Percentiles rank a stretch among this genome's conserved stretches.
Evolutionary conservation across 1,140 invertebrate species (phyloP).

Genomic region (Euborellia annulipes): DNA sequence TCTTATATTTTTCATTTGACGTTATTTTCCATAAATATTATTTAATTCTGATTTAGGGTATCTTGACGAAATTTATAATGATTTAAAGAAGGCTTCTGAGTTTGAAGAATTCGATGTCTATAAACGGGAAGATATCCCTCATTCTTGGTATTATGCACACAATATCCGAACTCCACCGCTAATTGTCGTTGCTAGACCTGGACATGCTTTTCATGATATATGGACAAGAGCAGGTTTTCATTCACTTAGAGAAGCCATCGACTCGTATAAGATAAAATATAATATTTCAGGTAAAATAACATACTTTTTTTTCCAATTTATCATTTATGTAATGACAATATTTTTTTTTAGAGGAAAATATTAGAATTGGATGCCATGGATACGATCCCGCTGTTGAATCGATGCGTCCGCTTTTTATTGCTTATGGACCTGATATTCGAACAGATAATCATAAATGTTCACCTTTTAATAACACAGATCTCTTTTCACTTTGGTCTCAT

Average conservation of each 20-base stretch:
- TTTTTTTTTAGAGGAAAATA: constrained; percentile 22
- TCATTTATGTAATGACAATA: constrained; percentile 6
- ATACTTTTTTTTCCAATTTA: constrained; percentile 4
- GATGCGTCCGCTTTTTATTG: constrained; percentile 57
- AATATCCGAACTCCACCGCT: constrained; percentile 40
- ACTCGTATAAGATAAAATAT: constrained; percentile 29
- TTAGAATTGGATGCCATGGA: constrained; percentile 45
- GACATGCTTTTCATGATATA: constrained; percentile 38
- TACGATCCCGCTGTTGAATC: constrained; percentile 38
- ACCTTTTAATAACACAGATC: constrained; percentile 44
- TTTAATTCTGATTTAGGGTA: constrained; percentile 22
- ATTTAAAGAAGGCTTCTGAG: constrained; percentile 29
- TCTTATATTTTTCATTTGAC: too few relatives aligned
- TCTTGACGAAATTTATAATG: constrained; percentile 32
- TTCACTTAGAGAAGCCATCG: constrained; percentile 20
- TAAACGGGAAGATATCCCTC: constrained; percentile 35
- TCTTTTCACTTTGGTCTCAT: constrained; percentile 46
- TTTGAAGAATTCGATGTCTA: constrained; percentile 36
- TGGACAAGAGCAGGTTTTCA: constrained; percentile 3
- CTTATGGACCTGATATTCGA: constrained; percentile 42
- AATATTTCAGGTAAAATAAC: constrained; percentile 28
- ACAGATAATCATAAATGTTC: constrained; percentile 29
- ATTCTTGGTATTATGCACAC: constrained; percentile 40
- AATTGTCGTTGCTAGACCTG: constrained; percentile 35
- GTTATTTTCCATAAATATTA: constrained; percentile 10